A percentile compares a stretch with the other conserved stretches of the same genome.
phyloP scores from a whole-genome alignment of 2,797 vertebrate genomes.

The Perodicticus potto region DNA sequence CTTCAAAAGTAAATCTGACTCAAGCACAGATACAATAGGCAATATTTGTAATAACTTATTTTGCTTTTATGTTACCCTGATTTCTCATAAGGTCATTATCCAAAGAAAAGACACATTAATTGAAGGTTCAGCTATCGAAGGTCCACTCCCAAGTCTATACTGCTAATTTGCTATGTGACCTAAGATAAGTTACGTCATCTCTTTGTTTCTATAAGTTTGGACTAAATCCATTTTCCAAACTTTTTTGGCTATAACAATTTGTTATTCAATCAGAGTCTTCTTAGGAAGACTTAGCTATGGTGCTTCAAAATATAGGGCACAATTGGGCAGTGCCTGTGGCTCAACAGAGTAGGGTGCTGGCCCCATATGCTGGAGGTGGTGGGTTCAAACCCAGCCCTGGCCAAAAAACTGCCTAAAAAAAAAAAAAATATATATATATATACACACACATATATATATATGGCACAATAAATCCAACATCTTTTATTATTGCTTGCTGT shows the following conservation, averaged over 20 bases:
- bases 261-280: constrained; percentile 27
- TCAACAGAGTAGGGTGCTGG: no score
- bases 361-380: no score
- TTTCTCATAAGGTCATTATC: background rate
- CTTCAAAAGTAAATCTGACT: background rate
- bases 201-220: background rate
- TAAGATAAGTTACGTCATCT: background rate
- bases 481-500: constrained; percentile 54
- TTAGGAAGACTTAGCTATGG: constrained; percentile 44
- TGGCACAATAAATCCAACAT: background rate
- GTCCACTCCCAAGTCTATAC: background rate
- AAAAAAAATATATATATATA: no score
- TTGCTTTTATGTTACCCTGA: background rate
- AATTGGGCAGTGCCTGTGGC: no score
- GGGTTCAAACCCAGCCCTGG: no score
- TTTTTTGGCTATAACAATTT: constrained; percentile 38
- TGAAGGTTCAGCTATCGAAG: background rate
- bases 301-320: constrained; percentile 42
- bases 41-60: background rate
- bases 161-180: background rate
- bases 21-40: background rate
- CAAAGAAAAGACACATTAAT: background rate
- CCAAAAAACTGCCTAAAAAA: no score
- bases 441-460: no score
- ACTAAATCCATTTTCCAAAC: constrained; percentile 12